phyloP scores from a whole-genome alignment of 2,113 vertebrate species.

The Lamprologus lemairii region DNA sequence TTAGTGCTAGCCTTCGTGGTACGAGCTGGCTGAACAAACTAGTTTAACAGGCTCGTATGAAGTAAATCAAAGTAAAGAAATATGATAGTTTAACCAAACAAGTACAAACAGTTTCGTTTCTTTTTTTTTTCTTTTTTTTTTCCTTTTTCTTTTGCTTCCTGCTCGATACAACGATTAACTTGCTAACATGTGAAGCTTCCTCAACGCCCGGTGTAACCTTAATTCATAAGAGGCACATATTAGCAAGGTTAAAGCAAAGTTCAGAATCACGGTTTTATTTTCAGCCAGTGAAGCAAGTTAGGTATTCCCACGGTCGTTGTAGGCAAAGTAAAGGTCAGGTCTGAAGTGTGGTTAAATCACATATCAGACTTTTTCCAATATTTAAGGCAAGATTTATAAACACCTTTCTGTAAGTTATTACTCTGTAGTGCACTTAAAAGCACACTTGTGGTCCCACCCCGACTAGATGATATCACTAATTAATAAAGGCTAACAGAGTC shows the following conservation, averaged over 20 bases:
- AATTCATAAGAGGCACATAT: not conserved
- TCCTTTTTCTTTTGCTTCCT: fast-evolving
- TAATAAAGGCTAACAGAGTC: not conserved
- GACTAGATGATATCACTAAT: not conserved
- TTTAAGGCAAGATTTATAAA: not conserved
- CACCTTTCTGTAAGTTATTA: not conserved
- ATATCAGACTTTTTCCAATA: not conserved
- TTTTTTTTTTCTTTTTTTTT: fast-evolving
- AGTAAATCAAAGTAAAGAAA: not conserved
- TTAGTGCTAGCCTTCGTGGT: not conserved
- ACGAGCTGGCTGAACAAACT: not conserved
- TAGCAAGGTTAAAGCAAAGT: not conserved
- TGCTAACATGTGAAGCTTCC: not conserved
- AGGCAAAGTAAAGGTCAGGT: slow-evolving; percentile 19
- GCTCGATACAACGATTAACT: not conserved
- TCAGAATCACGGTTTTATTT: not conserved
- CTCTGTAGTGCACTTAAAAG: not conserved
- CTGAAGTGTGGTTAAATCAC: not conserved
- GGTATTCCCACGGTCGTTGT: not conserved
- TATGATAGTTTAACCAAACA: not conserved
- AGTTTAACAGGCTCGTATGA: not conserved
- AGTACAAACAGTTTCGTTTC: not conserved
- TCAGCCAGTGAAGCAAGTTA: not conserved
- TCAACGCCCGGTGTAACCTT: not conserved
- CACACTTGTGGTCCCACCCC: not conserved